A percentile compares a stretch with the other conserved stretches of the same genome.
Evolutionary conservation across 2,797 vertebrate species (phyloP).

Genomic region (Neosalanx taihuensis): DNA sequence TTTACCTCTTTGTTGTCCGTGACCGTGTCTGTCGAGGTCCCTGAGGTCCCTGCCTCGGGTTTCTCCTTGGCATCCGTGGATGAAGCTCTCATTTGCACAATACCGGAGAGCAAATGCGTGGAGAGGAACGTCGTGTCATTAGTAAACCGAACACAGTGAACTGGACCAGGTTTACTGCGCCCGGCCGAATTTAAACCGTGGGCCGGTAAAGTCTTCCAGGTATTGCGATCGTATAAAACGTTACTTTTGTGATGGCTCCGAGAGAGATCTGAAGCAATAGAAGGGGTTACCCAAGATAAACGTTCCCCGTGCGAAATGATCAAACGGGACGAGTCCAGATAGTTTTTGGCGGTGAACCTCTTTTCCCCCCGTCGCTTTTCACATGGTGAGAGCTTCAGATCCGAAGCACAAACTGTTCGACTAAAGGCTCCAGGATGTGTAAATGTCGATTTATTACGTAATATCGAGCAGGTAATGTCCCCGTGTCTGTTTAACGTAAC

Average conservation of each 20-base stretch:
- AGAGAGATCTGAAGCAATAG: slow-evolving; percentile 23
- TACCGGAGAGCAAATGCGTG: slow-evolving; percentile 16
- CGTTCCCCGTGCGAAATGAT: slow-evolving; percentile 31
- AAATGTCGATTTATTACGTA: slow-evolving; percentile 32
- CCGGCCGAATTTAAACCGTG: neutral
- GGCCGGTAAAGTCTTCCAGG: neutral
- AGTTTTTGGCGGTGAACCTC: neutral
- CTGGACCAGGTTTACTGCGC: neutral
- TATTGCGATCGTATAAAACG: neutral
- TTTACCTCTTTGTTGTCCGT: slow-evolving; percentile 59
- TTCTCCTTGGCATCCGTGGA: slow-evolving; percentile 46
- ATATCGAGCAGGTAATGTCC: slow-evolving; percentile 40
- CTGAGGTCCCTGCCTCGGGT: slow-evolving; percentile 30
- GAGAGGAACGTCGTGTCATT: slow-evolving; percentile 25
- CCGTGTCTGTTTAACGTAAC: slow-evolving; percentile 33
- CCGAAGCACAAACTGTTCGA: neutral
- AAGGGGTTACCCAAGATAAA: slow-evolving; percentile 17
- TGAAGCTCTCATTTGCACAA: slow-evolving; percentile 48
- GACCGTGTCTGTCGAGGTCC: slow-evolving; percentile 23
- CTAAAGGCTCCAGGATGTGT: slow-evolving; percentile 26
- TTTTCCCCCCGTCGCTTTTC: slow-evolving; percentile 3
- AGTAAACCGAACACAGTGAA: slow-evolving; percentile 37
- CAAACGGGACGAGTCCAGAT: slow-evolving; percentile 31
- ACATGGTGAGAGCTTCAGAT: slow-evolving; percentile 8
- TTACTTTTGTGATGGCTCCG: slow-evolving; percentile 18